A percentile compares a stretch with the other conserved stretches of the same genome.
Conservation (phyloP, 2,113 vertebrate genomes). For the Cinclus mexicanus region DNA sequence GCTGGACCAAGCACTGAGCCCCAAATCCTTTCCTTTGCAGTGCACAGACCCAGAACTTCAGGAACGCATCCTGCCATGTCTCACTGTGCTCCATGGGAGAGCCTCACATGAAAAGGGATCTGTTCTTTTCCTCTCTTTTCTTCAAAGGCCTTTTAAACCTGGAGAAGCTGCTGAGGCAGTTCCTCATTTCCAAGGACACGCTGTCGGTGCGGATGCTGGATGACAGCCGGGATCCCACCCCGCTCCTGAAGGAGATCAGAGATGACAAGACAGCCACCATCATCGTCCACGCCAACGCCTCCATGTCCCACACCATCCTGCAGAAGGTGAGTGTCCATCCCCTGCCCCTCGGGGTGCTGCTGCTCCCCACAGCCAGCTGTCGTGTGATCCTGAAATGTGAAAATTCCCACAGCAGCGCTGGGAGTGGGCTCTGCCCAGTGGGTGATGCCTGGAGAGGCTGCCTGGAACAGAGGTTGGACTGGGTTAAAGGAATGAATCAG, state of each 20-base stretch:
- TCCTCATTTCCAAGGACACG: conserved; percentile 98
- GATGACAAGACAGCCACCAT: conserved; percentile 98
- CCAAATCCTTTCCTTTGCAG: neutral
- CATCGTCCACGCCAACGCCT: conserved; percentile 95
- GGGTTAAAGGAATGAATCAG: too few relatives aligned
- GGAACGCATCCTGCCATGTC: neutral
- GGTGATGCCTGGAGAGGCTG: too few relatives aligned
- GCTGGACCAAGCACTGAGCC: neutral
- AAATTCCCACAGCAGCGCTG: neutral
- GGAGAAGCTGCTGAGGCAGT: conserved; percentile 94
- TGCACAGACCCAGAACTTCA: fast-evolving
- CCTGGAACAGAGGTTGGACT: too few relatives aligned
- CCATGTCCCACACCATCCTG: conserved; percentile 94
- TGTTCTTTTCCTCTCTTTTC: neutral
- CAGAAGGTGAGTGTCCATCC: conserved; percentile 78
- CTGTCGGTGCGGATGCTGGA: conserved; percentile 96
- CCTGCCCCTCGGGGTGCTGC: fast-evolving
- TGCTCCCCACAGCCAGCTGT: neutral
- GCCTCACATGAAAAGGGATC: too few relatives aligned
- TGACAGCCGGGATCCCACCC: conserved; percentile 93
- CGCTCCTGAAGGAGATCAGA: conserved; percentile 94
- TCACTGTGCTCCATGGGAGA: fast-evolving
- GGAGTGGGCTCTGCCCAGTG: neutral
- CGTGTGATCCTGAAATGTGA: fast-evolving
- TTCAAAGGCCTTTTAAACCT: conserved; percentile 93